Base-by-base conservation (phyloP, 2,113 vertebrate species). In the Apteryx mantelli region DNA sequence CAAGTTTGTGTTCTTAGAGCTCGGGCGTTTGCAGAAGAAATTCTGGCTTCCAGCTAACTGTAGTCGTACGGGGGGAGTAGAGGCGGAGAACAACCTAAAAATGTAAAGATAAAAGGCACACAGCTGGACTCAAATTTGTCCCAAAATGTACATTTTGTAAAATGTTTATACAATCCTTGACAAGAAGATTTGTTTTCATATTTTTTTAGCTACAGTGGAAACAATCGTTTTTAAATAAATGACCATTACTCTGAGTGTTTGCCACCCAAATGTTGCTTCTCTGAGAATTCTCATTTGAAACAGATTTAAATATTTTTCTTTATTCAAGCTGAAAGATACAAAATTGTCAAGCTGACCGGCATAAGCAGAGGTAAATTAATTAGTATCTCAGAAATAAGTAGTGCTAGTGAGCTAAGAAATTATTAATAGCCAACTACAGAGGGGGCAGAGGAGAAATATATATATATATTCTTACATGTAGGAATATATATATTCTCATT, bases 1-100 rank as follows among this genome's bases (percentile, higher is more conserved):
- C 86, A 95, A 97, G 87, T 95, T 97, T 85, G 81, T 96, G 80
- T 88, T 97, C 95, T 96, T 97, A 77, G 97, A 95, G 74, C 83
- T 85, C 3, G 8, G 76, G 77, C 19, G 3, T 95, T 96, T 91
- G 93, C 95, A 97, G 95, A 95, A 96, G 91, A 96, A 93, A 93
- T 94, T 92, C 86, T 94, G 86, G 83, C 91, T 97, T 96, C 82
- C 61, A 85, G 80, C 88, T 95, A 64, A 60, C 73, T 21, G 26
- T 88, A 42, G 76, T 76, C 55, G 70, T n/a, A 76, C 46, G 50
- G 21, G 46, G 61, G 24, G 70, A 84, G 81, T 1, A 4, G 55
- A 91, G 80, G 83, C 58, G 2, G 93, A 83, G 65, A 93, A 28
- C 79, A 44, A 81, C 69, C 86, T 86, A 82, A 86, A 97, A 95